Evolutionary conservation across 2,888 invertebrate genomes (phyloP), one percentile per base, ranked within the genome.

Genomic region (Portevinia maculata): DNA sequence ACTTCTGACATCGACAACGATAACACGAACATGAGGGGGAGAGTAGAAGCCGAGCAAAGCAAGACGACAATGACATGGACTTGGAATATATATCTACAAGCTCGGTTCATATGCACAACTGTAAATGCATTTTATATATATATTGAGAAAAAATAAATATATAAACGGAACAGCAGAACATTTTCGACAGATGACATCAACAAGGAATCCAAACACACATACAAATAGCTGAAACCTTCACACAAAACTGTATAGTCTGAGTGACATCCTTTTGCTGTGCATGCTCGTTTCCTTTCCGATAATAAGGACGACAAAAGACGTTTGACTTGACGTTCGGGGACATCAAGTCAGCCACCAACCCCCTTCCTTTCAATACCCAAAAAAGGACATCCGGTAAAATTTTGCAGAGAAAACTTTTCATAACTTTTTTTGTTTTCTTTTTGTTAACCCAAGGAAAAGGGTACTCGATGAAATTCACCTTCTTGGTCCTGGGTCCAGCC

Each of bases 281-380:
- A 17, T n/a, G 28, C 34, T 59, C 30, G 57, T 55, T 59, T 52
- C 41, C 13, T 28, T 73, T 37, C 19, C 37, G 59, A 75, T 64
- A 62, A 52, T 64, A 62, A 64, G 78, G 50, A 50, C 64, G 78
- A 83, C 76, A 76, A 83, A 83, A 78, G 83, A 83, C 67, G 78
- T 83, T 83, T 73, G 78, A 73, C 83, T 83, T 76, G 81, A 83
- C 76, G 81, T 83, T 76, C 50, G 41, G 81, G 60, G 37, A 76
- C 76, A 70, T 64, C 69, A 71, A 71, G 37, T 74, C 75, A 55
- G 41, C 39, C 46, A 52, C 59, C 48, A n/a, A 17, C 13, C 34
- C n/a, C n/a, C 30, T 15, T 8, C 15, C 24, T n/a, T 1, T 15
- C 15, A 13, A 11, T 32, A 39, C 48, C 46, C n/a, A 55, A 74